Evolutionary conservation across 2,113 vertebrate genomes (phyloP).

Genomic region (Eurypyga helias): DNA sequence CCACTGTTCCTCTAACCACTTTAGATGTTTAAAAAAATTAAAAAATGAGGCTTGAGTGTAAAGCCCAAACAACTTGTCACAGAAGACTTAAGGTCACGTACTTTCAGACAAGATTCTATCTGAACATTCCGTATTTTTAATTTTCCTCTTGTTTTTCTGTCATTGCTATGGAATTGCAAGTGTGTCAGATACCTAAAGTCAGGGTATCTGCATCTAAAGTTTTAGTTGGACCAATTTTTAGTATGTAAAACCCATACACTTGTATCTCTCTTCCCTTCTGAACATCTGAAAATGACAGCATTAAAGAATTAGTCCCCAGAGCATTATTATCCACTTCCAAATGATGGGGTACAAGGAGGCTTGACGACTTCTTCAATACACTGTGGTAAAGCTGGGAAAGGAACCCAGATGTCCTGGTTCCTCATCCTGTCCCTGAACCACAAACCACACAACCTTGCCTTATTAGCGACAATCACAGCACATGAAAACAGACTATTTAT

Average conservation of each 20-base stretch:
- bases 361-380: conserved; percentile 27
- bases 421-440: conserved; percentile 62
- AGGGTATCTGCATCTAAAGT: not conserved
- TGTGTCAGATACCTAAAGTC: not conserved
- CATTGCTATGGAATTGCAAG: not conserved
- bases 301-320: conserved; percentile 15
- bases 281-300: conserved; percentile 11
- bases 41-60: not conserved
- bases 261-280: not conserved
- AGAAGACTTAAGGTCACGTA: not conserved
- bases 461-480: conserved; percentile 35
- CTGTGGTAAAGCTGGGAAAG: conserved; percentile 32
- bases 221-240: not conserved
- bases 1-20: not conserved
- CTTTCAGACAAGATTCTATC: not conserved
- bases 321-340: conserved; percentile 47
- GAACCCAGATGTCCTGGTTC: conserved; percentile 58
- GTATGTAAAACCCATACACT: not conserved
- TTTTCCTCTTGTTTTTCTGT: not conserved
- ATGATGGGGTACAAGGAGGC: not conserved
- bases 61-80: not conserved
- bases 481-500: conserved; percentile 64
- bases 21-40: not conserved
- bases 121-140: not conserved
- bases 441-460: conserved; percentile 45